Evolutionary conservation across 2,113 vertebrate genomes (phyloP).

Genomic region (Eidolon helvum): DNA sequence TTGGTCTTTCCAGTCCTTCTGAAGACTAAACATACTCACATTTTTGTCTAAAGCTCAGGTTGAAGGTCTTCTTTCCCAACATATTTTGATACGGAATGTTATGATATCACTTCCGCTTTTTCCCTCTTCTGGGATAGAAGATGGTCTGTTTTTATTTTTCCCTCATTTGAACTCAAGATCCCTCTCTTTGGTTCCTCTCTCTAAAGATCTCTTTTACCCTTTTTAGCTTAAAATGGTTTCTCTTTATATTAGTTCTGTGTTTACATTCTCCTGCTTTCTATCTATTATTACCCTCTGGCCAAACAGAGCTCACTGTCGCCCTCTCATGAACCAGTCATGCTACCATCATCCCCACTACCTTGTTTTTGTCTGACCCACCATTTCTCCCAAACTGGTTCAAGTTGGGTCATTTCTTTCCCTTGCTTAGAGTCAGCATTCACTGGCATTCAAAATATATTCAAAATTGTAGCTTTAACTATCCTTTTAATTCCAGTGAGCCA

Average conservation of each 20-base stretch:
- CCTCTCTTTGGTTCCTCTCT: neutral
- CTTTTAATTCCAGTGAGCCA: neutral
- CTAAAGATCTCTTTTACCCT: neutral
- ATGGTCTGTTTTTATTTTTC: neutral
- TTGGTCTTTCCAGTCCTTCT: neutral
- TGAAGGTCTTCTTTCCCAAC: neutral
- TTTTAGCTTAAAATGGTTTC: conserved; percentile 31
- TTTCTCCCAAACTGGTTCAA: conserved; percentile 21
- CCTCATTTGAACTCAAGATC: neutral
- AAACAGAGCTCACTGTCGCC: neutral
- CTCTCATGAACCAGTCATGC: neutral
- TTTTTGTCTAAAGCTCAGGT: conserved; percentile 23
- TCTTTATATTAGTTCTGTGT: neutral
- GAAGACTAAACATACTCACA: neutral
- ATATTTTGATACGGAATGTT: conserved; percentile 12
- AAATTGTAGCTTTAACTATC: conserved; percentile 43
- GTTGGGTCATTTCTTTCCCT: neutral
- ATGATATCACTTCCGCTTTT: neutral
- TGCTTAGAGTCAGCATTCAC: neutral
- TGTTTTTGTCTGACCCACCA: neutral
- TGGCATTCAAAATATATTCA: conserved; percentile 36
- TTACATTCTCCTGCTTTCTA: conserved; percentile 5
- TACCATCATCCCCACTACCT: neutral
- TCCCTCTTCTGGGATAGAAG: neutral
- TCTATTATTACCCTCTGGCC: neutral